Evolutionary conservation across 1,140 invertebrate species (phyloP), one percentile per base, ranked within the genome.

Genomic region (Teleopsis dalmanni): DNA sequence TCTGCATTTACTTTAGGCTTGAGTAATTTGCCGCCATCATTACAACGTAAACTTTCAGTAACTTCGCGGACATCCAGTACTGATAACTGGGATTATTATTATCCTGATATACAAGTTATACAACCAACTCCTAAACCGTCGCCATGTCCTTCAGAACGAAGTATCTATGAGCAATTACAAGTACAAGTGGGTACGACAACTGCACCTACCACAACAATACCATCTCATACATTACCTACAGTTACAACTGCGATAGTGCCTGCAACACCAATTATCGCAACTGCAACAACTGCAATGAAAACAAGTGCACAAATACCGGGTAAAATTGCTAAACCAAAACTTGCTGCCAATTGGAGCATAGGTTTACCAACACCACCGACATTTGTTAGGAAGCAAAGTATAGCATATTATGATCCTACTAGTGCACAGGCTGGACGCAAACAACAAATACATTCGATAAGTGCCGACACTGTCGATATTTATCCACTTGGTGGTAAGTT

Each of bases 41-140:
- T 68, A 47, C 65, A 65, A 37, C 57, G 62, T 6, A 68, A 68
- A 34, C 48, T 65, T 19, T 68, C 65, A 21, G 64, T 63, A 26
- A 57, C 67, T 13, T 61, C 58, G 31, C 63, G 72, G 8, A 70
- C 71, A 33, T 72, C 73, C 7, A 75, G 75, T 47, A 74, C 72
- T 13, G 71, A 78, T 19, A 75, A 77, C 22, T 73, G 74, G 64
- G 67, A 79, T 45, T 83, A 80, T 74, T 81, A 82, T 53, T 81
- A 85, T 63, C 83, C 81, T 22, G 82, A 85, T 61, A 87, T 87
- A 55, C 78, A 84, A 72, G 80, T 84, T 29, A 86, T 84, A 41
- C 81, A 85, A 62, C 81, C 84, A 18, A 87, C 84, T n/a, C 84
- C 84, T 9, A 81, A 83, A 31, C 75, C 85, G 13, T 89, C 87